A percentile compares a stretch with the other conserved stretches of the same genome.
phyloP scores from a whole-genome alignment of 2,797 vertebrate genomes.

The Phalloptychus januarius region DNA sequence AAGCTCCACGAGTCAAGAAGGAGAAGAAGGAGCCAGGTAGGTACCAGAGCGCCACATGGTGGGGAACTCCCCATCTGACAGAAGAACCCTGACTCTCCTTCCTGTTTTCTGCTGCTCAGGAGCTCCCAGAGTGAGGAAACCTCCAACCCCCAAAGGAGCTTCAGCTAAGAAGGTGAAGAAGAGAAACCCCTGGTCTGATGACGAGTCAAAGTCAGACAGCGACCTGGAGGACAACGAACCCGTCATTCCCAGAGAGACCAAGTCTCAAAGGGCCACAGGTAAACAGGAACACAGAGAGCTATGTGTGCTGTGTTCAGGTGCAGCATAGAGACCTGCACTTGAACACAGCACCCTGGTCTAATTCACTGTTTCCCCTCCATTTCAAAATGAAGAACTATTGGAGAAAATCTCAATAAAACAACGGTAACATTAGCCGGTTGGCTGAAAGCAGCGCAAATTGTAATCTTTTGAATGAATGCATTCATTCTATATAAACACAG shows the following conservation, averaged over 20 bases:
- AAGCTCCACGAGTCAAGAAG: conserved; percentile 85
- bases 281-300: conserved; percentile 12
- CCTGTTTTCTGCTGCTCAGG: conserved; percentile 56
- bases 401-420: not conserved
- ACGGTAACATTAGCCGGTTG: no score
- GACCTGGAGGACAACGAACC: conserved; percentile 89
- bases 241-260: conserved; percentile 91
- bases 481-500: no score
- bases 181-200: conserved; percentile 97
- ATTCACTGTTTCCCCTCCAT: not conserved
- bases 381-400: not conserved
- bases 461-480: no score
- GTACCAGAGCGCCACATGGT: conserved; percentile 9
- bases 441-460: no score
- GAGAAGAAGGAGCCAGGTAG: conserved; percentile 95
- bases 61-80: not conserved
- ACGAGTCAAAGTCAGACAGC: conserved; percentile 92
- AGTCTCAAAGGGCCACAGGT: conserved; percentile 95
- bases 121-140: conserved; percentile 85
- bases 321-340: no score
- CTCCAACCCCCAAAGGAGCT: conserved; percentile 80
- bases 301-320: no score
- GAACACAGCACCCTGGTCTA: not conserved
- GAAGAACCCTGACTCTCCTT: not conserved
- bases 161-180: conserved; percentile 91